These are phyloP conservation scores for Patella pellucida DNA, from an alignment of 2,888 invertebrate genomes.

Conservation along the genomic window DNA sequence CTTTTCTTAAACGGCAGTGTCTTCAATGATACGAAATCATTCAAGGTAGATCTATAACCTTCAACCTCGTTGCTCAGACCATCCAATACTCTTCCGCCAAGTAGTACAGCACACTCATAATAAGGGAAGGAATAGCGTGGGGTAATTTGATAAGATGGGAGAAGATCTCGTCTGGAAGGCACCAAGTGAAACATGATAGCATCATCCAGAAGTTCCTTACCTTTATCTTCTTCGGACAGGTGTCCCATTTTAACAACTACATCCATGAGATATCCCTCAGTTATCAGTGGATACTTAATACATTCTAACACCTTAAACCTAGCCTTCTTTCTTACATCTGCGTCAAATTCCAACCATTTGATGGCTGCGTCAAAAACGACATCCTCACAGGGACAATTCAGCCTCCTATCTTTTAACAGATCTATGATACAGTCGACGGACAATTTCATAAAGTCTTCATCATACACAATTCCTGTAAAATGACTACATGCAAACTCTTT, in stretches of 20 bases:
- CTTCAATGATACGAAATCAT: conserved; percentile 54
- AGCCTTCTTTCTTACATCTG: conserved; percentile 28
- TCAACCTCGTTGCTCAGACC: conserved; percentile 64
- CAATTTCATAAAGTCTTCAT: conserved; percentile 59
- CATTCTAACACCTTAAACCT: conserved; percentile 53
- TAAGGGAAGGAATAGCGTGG: conserved; percentile 52
- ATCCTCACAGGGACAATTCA: conserved; percentile 54
- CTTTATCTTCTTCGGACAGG: conserved; percentile 51
- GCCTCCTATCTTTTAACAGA: conserved; percentile 52
- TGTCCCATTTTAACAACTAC: conserved; percentile 49
- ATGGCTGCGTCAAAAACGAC: conserved; percentile 58
- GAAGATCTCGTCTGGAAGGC: conserved; percentile 55
- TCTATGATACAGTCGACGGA: conserved; percentile 57
- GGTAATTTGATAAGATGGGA: conserved; percentile 61
- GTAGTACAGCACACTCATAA: conserved; percentile 56
- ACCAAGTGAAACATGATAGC: conserved; percentile 59
- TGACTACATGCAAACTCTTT: conserved; percentile 55
- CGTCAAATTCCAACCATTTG: conserved; percentile 56
- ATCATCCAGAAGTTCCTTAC: conserved; percentile 55
- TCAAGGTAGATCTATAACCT: conserved; percentile 53
- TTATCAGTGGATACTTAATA: conserved; percentile 59
- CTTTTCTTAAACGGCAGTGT: conserved; percentile 61
- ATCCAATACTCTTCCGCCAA: conserved; percentile 60
- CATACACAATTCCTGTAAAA: conserved; percentile 51
- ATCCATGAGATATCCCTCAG: conserved; percentile 55